Evolutionary conservation across 1,140 invertebrate species (phyloP), one percentile per base, ranked within the genome.

Genomic region (Brachionus plicatilis): DNA sequence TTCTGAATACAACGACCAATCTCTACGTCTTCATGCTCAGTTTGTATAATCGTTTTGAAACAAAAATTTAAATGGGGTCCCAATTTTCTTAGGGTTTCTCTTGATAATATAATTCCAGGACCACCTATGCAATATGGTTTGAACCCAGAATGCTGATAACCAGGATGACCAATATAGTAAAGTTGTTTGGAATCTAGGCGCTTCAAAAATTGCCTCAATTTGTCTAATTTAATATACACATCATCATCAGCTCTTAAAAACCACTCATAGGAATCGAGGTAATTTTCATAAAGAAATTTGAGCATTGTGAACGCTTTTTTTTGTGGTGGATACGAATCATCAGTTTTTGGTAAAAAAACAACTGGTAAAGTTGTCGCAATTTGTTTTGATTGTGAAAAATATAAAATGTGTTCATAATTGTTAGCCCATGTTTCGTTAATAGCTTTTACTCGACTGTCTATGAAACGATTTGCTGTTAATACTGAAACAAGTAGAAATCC

Each of bases 111-210:
- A 47, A 99, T 94, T 0, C 96, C 96, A 0, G 97, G 96, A 0
- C 97, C 97, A 45, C 97, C 97, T 97, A 99, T 99, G 89, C 97
- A 99, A 88, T 98, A 99, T 88, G 99, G 99, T 89, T 99, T 93
- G 0, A 24, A 24, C 88, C 95, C 94, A 85, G 92, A 94, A 85
- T 95, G 90, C 60, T 92, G 92, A 12, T 90, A 87, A 29, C 91
- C 91, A 27, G 91, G 90, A 86, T 92, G 91, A 47, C 91, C 90
- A 45, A 89, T 76, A 41, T 43, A 68, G 33, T 37, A 29, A 12
- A 29, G 41, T 88, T 87, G 86, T 90, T 88, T 20, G 88, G 91
- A 85, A 87, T 99, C 96, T 4, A 99, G 92, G 1, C 94, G 96
- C 17, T 95, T 90, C 17, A 99, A 89, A 68, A 99, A 93, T 45